phyloP scores from a whole-genome alignment of 53 echinoderm and acorn worm species.

The Luidia sarsii region DNA sequence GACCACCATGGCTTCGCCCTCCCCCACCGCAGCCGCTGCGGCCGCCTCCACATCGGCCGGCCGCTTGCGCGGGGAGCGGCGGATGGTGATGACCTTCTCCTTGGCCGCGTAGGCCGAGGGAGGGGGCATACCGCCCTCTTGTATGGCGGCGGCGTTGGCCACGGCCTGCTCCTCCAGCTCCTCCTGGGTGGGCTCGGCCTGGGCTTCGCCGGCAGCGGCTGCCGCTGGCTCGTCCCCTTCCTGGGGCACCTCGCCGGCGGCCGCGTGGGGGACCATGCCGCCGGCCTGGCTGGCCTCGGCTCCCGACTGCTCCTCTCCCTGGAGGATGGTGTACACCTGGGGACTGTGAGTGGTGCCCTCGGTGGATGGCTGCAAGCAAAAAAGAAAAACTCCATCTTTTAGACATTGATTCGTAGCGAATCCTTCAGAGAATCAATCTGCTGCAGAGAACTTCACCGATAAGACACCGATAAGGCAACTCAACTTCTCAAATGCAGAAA shows the following conservation, averaged over 20 bases:
- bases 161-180: conserved; percentile 49
- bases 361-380: conserved; percentile 17
- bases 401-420: no score
- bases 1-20: conserved; percentile 42
- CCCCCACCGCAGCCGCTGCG: no score
- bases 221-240: conserved; percentile 34
- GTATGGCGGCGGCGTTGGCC: conserved; percentile 46
- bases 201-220: neutral
- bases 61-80: conserved; percentile 35
- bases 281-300: conserved; percentile 21
- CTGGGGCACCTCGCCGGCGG: conserved; percentile 14
- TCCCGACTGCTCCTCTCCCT: conserved; percentile 64
- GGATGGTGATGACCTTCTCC: conserved; percentile 46
- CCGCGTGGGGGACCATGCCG: conserved; percentile 38
- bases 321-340: conserved; percentile 94
- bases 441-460: no score
- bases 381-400: neutral
- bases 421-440: no score
- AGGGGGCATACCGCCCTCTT: conserved; percentile 31
- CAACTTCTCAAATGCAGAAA: no score
- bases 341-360: conserved; percentile 65
- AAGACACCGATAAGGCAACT: no score
- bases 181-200: conserved; percentile 22
- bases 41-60: neutral
- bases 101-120: conserved; percentile 13